These are phyloP conservation scores for Microctonus brassicae DNA, from an alignment of 2,888 invertebrate genomes.

Conservation along the genomic window DNA sequence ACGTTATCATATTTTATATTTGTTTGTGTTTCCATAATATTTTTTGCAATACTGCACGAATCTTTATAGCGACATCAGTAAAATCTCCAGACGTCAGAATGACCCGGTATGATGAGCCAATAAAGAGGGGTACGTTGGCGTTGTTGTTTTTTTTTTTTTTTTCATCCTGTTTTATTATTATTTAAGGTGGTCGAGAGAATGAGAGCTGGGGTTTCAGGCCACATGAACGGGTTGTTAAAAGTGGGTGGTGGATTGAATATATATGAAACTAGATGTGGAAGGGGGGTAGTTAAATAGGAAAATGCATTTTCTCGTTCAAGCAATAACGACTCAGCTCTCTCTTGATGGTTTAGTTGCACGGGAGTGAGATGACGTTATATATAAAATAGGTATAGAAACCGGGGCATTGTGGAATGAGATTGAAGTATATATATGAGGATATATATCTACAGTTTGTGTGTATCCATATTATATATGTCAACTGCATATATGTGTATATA, in stretches of 20 bases:
- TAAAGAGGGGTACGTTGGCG: neutral
- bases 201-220: neutral
- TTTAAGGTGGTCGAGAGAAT: too few species aligned
- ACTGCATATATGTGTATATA: neutral
- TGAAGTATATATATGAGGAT: slow-evolving; percentile 42
- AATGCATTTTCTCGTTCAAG: slow-evolving; percentile 49
- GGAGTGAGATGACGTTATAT: slow-evolving; percentile 12
- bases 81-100: neutral
- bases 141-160: neutral
- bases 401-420: slow-evolving; percentile 42
- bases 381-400: slow-evolving; percentile 18
- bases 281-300: neutral
- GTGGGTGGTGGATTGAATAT: slow-evolving; percentile 4
- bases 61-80: neutral
- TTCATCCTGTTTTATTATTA: neutral
- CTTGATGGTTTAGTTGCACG: slow-evolving; percentile 32
- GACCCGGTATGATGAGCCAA: slow-evolving; percentile 1
- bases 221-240: neutral
- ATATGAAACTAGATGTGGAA: neutral
- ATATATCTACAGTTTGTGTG: too few species aligned
- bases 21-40: neutral
- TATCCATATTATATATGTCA: too few species aligned
- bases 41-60: neutral
- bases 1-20: too few species aligned
- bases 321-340: slow-evolving; percentile 46